phyloP scores from a whole-genome alignment of 2,888 invertebrate genomes.

The Elmis aenea region DNA sequence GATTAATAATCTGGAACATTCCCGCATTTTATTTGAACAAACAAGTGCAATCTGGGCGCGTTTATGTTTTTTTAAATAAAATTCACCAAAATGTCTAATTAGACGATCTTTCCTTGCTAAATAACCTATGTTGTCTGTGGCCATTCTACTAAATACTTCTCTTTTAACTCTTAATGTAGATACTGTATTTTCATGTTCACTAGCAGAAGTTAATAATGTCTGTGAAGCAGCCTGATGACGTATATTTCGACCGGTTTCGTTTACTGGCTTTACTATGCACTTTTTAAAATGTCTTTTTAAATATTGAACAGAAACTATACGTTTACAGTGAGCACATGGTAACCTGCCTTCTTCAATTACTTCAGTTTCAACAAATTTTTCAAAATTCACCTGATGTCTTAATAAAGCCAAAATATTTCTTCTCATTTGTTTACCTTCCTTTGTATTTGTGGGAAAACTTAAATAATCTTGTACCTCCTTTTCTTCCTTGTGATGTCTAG shows the following conservation, averaged over 20 bases:
- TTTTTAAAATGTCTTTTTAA: conserved; percentile 4
- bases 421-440: conserved; percentile 1
- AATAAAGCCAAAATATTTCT: conserved; percentile 3
- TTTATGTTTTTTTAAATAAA: conserved; percentile 10
- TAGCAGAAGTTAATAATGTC: conserved; percentile 2
- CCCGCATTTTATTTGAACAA: conserved; percentile 10
- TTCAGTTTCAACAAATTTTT: conserved; percentile 1
- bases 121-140: conserved; percentile 1
- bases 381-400: conserved; percentile 1
- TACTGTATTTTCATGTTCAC: conserved; percentile 1
- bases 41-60: conserved; percentile 1
- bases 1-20: conserved; percentile 6
- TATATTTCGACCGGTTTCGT: not conserved
- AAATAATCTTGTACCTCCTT: conserved; percentile 5
- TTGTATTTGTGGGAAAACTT: too few relatives aligned
- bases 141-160: conserved; percentile 8
- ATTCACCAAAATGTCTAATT: conserved; percentile 7
- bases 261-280: conserved; percentile 4
- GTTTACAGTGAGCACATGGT: conserved; percentile 6
- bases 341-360: not conserved
- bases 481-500: conserved; percentile 2
- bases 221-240: conserved; percentile 2
- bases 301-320: not conserved
- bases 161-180: conserved; percentile 5
- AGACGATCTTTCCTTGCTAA: conserved; percentile 7